These are phyloP conservation scores for Mergus octosetaceus DNA, from an alignment of 2,797 vertebrate species.

Conservation along the genomic window DNA sequence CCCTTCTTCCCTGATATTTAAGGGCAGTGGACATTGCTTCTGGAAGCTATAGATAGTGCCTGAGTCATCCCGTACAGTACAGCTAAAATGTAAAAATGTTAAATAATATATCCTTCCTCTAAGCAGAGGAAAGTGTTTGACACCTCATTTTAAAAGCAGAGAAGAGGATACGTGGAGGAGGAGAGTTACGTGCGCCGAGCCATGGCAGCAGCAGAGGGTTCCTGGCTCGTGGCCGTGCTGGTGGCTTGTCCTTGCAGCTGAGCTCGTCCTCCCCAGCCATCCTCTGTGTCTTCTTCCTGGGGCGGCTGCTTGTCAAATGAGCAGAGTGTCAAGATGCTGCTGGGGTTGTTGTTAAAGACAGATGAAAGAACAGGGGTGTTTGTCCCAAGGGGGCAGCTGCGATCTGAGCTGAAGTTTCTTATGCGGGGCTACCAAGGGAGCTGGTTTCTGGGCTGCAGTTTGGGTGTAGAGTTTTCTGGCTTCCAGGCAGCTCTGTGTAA, in stretches of 20 bases:
- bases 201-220: neutral
- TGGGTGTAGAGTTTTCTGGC: neutral
- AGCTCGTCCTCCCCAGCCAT: neutral
- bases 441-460: neutral
- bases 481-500: neutral
- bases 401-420: neutral
- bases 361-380: neutral
- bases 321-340: rapidly evolving
- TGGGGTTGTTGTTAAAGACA: neutral
- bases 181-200: neutral
- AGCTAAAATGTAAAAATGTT: neutral
- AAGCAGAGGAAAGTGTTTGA: neutral
- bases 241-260: rapidly evolving
- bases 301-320: neutral
- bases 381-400: neutral
- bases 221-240: neutral
- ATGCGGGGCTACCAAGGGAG: neutral
- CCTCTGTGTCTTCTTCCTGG: neutral
- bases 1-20: neutral
- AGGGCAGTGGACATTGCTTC: neutral
- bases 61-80: neutral
- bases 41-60: neutral
- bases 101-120: neutral
- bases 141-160: neutral
- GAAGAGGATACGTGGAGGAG: neutral